phyloP scores from a whole-genome alignment of 2,113 vertebrate species.

The Pseudonaja textilis region DNA sequence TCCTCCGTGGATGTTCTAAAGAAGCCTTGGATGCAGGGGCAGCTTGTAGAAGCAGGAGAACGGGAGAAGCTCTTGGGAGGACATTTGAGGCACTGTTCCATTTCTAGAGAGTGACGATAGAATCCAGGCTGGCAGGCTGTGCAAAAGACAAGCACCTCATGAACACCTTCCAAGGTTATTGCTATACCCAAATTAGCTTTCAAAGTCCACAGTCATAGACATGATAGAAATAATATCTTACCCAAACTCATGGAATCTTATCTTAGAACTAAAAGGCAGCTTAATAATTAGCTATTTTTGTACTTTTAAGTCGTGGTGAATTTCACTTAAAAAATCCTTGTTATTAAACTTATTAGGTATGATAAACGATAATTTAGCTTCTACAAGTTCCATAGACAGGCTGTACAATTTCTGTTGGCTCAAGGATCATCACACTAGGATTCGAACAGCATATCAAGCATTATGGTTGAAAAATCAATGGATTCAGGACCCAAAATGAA shows the following conservation, averaged over 20 bases:
- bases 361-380: neutral
- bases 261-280: neutral
- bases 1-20: constrained; percentile 66
- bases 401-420: neutral
- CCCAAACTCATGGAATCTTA: neutral
- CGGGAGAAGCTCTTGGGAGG: constrained; percentile 67
- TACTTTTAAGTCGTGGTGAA: neutral
- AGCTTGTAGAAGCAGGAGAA: constrained; percentile 54
- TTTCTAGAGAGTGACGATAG: constrained; percentile 61
- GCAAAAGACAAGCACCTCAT: neutral
- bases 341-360: neutral
- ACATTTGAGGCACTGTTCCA: constrained; percentile 64
- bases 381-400: neutral
- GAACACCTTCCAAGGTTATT: neutral
- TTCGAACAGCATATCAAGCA: neutral
- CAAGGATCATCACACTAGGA: neutral
- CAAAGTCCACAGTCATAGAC: neutral
- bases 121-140: constrained; percentile 70
- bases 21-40: constrained; percentile 66
- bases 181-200: neutral
- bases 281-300: neutral
- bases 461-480: neutral
- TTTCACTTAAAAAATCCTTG: neutral
- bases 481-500: neutral
- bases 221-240: neutral